Evolutionary conservation across 2,888 invertebrate genomes (phyloP), one percentile per base, ranked within the genome.

Genomic region (Leptura quadrifasciata): DNA sequence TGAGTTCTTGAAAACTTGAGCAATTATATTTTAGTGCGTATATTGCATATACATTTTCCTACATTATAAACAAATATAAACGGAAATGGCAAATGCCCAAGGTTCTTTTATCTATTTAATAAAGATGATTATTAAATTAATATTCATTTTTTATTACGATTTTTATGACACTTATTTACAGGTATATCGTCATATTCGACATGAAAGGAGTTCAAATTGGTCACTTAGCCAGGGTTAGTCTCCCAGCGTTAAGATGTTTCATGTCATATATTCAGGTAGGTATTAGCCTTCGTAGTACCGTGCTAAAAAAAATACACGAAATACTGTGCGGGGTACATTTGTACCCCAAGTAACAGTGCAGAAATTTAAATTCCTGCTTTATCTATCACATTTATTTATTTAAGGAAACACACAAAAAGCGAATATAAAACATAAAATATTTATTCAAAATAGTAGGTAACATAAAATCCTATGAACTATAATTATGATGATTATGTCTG

Each of bases 171-270:
- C 27, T 47, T 4, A 55, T 72, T 80, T 82, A 18, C 73, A 87
- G 91, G 18, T 93, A 93, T 84, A 90, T 93, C 71, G 92, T 93
- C 31, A 90, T 93, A 77, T 93, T 94, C 82, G 94, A 93, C 83
- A 93, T 93, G 93, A 93, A 92, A 86, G 92, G 93, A 18, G 91
- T 93, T 80, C 91, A 91, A 60, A 87, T 94, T n/a, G 93, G 93
- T 0, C 94, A 94, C 86, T 86, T 93, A 70, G 92, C 93, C 0
- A 89, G 93, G 81, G 92, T 93, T 12, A 93, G 92, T 61, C 84
- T 93, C 69, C 93, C 93, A 0, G 92, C 93, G 1, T 85, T 93
- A 27, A 89, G 92, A 80, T 91, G 93, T 1, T 93, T 93, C 85
- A 93, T 94, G 92, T 87, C 91, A 78, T 93, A 93, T 85, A 93